A percentile compares a stretch with the other conserved stretches of the same genome.
phyloP scores from a whole-genome alignment of 2,888 invertebrate genomes.

The Sialis fuliginosa region DNA sequence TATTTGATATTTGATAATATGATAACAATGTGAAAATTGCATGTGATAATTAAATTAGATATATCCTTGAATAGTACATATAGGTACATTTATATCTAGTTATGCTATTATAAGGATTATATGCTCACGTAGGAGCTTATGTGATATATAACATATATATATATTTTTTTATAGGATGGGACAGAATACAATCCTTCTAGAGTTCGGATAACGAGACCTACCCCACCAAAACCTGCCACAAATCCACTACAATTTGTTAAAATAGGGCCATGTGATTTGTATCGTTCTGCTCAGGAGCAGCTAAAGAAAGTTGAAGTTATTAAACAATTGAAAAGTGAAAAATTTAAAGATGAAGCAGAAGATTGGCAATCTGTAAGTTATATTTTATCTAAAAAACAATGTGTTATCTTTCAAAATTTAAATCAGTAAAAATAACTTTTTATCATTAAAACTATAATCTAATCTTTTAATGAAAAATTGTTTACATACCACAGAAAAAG shows the following conservation, averaged over 20 bases:
- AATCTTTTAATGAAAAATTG: neutral
- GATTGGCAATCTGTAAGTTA: conserved; percentile 79
- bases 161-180: conserved; percentile 13
- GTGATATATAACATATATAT: neutral
- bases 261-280: conserved; percentile 74
- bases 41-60: too few relatives aligned
- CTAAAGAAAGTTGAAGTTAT: conserved; percentile 70
- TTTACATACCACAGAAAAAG: neutral
- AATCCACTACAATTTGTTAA: conserved; percentile 82
- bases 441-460: too few relatives aligned
- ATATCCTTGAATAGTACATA: too few relatives aligned
- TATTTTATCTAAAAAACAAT: neutral
- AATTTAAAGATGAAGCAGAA: conserved; percentile 60
- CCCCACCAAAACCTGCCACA: conserved; percentile 65
- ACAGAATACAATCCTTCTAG: conserved; percentile 26
- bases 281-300: conserved; percentile 71
- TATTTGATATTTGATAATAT: too few relatives aligned
- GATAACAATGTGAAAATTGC: too few relatives aligned
- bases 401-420: neutral
- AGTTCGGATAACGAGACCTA: conserved; percentile 46
- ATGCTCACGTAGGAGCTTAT: too few relatives aligned
- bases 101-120: too few relatives aligned
- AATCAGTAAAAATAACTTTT: too few relatives aligned
- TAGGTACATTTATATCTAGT: too few relatives aligned
- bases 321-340: conserved; percentile 62